A percentile compares a stretch with the other conserved stretches of the same genome.
Conservation (phyloP, 2,113 vertebrate genomes). For the Upupa epops region DNA sequence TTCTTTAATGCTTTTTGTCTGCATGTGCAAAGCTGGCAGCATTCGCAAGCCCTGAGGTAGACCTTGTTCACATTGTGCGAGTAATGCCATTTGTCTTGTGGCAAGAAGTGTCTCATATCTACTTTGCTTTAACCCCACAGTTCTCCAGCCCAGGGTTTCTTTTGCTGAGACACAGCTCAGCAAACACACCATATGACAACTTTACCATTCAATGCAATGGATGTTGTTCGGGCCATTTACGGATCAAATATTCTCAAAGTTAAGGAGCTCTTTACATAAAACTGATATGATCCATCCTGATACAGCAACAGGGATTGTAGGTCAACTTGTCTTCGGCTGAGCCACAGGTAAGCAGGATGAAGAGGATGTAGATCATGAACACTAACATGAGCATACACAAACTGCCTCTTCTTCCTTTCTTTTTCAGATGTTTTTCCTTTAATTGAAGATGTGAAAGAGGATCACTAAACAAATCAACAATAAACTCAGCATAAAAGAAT, state of each 20-base stretch:
- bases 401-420: neutral
- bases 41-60: neutral
- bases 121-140: neutral
- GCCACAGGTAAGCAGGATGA: neutral
- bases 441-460: neutral
- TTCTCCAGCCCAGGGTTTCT: accelerated
- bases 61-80: neutral
- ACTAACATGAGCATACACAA: neutral
- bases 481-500: neutral
- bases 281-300: neutral
- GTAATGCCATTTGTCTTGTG: neutral
- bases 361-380: neutral
- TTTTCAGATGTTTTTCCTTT: neutral
- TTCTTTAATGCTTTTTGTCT: neutral
- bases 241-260: neutral
- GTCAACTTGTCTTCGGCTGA: neutral
- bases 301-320: accelerated
- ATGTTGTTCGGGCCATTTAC: neutral
- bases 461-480: neutral
- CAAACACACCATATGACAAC: neutral
- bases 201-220: neutral
- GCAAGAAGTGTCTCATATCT: neutral
- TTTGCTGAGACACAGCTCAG: neutral
- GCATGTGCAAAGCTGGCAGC: neutral
- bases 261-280: neutral